These are phyloP conservation scores for Lanius ludovicianus DNA, from an alignment of 2,113 vertebrate species.

Conservation along the genomic window DNA sequence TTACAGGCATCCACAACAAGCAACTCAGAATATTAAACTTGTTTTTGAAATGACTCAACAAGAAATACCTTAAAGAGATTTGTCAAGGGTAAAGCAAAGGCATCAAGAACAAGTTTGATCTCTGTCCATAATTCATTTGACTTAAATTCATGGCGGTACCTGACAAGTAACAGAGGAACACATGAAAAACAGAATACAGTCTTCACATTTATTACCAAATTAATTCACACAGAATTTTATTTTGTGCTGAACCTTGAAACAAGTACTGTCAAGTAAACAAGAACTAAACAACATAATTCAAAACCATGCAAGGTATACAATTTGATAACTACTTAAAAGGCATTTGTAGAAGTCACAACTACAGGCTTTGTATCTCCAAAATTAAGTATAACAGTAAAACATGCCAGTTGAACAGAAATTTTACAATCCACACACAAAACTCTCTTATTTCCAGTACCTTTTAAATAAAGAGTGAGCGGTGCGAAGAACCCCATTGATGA, in stretches of 20 bases:
- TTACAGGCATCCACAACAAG: not conserved
- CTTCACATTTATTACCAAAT: not conserved
- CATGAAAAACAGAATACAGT: not conserved
- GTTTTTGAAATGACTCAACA: not conserved
- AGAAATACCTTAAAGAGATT: slow-evolving; percentile 92
- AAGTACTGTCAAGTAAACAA: not conserved
- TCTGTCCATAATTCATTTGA: slow-evolving; percentile 97
- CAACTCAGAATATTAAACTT: not conserved
- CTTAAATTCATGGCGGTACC: slow-evolving; percentile 98
- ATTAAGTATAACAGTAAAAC: not conserved
- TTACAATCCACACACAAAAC: rapidly evolving
- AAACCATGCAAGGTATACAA: not conserved
- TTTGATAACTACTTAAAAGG: not conserved
- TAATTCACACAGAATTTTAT: not conserved
- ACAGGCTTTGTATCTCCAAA: not conserved
- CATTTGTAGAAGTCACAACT: not conserved
- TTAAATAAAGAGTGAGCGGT: slow-evolving; percentile 97
- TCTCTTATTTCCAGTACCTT: slow-evolving; percentile 73
- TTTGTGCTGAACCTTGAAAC: not conserved
- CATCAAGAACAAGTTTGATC: slow-evolving; percentile 96
- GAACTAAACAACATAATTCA: not conserved
- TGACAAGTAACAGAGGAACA: slow-evolving; percentile 54
- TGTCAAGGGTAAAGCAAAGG: slow-evolving; percentile 93
- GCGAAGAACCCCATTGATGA: slow-evolving; percentile 95
- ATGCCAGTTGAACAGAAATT: not conserved